These are phyloP conservation scores for Stegodyphus dumicola DNA, from an alignment of 1,140 invertebrate species.

Conservation along the genomic window DNA sequence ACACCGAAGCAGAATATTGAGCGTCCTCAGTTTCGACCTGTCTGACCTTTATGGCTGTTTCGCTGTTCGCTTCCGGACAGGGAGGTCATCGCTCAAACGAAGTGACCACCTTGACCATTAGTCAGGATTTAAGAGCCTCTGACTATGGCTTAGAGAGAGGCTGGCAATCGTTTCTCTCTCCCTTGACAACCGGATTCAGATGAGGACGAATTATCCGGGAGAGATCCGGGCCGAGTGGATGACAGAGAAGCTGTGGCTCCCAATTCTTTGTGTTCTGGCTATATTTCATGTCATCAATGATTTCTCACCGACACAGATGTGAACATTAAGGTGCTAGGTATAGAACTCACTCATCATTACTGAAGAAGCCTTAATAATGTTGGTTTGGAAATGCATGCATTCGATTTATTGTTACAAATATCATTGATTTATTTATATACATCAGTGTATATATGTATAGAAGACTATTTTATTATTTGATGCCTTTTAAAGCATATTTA, in stretches of 20 bases:
- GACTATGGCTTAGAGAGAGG: slow-evolving; percentile 12
- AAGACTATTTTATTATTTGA: too few species aligned
- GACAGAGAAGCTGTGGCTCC: neutral
- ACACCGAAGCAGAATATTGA: neutral
- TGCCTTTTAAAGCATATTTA: too few species aligned
- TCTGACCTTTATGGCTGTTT: slow-evolving; percentile 5
- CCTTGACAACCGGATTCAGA: slow-evolving; percentile 50
- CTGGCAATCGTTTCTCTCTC: slow-evolving; percentile 36
- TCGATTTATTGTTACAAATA: too few species aligned
- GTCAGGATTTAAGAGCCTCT: slow-evolving; percentile 48
- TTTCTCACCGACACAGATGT: too few species aligned
- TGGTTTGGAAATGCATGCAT: too few species aligned
- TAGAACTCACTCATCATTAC: too few species aligned
- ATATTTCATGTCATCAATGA: too few species aligned
- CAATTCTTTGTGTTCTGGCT: too few species aligned
- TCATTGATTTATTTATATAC: too few species aligned
- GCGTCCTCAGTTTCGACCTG: slow-evolving; percentile 1
- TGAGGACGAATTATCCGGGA: slow-evolving; percentile 49
- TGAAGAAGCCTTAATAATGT: too few species aligned
- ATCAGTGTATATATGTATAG: too few species aligned
- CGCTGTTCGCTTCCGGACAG: neutral
- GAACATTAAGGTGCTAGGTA: too few species aligned
- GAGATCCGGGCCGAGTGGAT: neutral
- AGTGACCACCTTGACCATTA: slow-evolving; percentile 50
- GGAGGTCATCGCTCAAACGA: slow-evolving; percentile 46